Evolutionary conservation across 2,888 invertebrate genomes (phyloP).

Genomic region (Matsumyia berberina): DNA sequence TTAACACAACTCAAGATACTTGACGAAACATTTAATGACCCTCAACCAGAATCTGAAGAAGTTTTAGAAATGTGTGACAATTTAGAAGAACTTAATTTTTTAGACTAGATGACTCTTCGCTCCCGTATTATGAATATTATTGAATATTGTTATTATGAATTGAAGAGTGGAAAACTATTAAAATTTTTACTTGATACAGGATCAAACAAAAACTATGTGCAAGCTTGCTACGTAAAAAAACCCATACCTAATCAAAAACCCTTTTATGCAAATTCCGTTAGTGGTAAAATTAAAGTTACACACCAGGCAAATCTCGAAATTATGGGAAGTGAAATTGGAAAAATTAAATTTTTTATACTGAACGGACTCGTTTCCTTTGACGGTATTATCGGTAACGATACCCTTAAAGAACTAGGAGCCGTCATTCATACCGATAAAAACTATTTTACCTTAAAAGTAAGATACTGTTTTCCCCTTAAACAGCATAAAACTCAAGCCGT

Average conservation of each 20-base stretch:
- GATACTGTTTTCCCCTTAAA: slow-evolving; percentile 3
- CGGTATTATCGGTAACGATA: slow-evolving; percentile 8
- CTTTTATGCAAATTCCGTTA: slow-evolving; percentile 16
- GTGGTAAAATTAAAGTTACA: slow-evolving; percentile 1
- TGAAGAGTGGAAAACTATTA: too few relatives aligned
- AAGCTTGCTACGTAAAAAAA: neutral
- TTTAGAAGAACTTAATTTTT: too few relatives aligned
- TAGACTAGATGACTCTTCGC: too few relatives aligned
- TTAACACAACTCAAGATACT: too few relatives aligned
- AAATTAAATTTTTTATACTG: neutral
- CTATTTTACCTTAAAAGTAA: slow-evolving; percentile 14
- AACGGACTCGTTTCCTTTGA: neutral
- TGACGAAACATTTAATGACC: too few relatives aligned
- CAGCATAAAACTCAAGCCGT: slow-evolving; percentile 9
- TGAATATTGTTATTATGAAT: too few relatives aligned
- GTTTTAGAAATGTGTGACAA: too few relatives aligned
- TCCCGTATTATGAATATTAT: too few relatives aligned
- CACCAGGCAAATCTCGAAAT: neutral
- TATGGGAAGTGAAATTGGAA: neutral
- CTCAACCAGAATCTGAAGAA: too few relatives aligned
- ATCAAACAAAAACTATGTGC: too few relatives aligned
- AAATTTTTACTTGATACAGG: too few relatives aligned
- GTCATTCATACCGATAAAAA: slow-evolving; percentile 26
- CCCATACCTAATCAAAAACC: neutral
- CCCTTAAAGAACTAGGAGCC: slow-evolving; percentile 19